Evolutionary conservation across 2,113 vertebrate species (phyloP), one percentile per base, ranked within the genome.

Genomic region (Rhineura floridana): DNA sequence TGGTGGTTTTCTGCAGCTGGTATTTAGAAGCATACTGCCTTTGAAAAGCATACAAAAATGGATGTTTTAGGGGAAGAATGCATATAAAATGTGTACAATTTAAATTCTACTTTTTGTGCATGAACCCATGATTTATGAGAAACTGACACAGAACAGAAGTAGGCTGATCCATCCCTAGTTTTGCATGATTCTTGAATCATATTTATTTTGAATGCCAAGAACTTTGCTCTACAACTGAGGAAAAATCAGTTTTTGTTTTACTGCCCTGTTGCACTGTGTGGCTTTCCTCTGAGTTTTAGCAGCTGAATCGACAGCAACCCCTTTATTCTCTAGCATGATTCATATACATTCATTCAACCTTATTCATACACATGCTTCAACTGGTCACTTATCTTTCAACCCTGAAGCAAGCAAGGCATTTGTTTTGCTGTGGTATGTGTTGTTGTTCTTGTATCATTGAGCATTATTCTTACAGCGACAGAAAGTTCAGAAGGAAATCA

Each of bases 221-320:
- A 72, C 44, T 70, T 10, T 62, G 19, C n/a, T 84, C 52, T 36
- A 72, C 8, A 42, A 46, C 6, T 84, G 44, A 70, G 65, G 21
- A 23, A 83, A 83, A 83, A 83, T 83, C 46, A n/a, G 70, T 83
- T 83, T 70, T 69, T 83, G 81, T 83, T 69, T 84, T 84, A 84
- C 4, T 67, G 82, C 33, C 33, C 46, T 70, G 33, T 52, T 84
- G 46, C 19, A 67, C 46, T 28, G 70, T 19, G 50, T 48, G 4
- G 19, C 36, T 84, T 84, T 72, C 46, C 70, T 52, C 82, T 52
- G 65, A 46, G 46, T 52, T 44, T 33, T 83, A 70, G 36, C 44
- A 48, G 63, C 42, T 67, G 62, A 83, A 83, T 83, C 65, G 8
- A 70, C 70, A 83, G 33, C 65, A 70, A 36, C 65, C 50, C 33